Base-by-base conservation (phyloP, 2,888 invertebrate species). In the Encarsia formosa region DNA sequence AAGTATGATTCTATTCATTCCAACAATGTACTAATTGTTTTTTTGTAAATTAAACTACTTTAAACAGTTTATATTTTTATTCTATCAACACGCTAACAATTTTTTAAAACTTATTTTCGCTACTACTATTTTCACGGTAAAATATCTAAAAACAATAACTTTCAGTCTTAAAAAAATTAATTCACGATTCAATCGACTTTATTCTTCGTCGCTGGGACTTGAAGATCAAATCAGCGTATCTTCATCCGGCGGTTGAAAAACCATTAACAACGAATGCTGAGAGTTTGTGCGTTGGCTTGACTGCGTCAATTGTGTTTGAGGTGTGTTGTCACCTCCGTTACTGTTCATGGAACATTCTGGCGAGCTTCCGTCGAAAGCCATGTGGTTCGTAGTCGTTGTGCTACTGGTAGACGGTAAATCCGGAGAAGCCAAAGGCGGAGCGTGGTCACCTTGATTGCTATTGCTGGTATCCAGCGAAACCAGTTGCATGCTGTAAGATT, bases 261-360 rank as follows among this genome's bases (percentile, higher is more conserved):
- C 82, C 77, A 88, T 82, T 37, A 89, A 66, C 2, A 90, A 75
- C 1, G 89, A 88, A 60, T 88, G 85, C 61, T 88, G 88, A 38
- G 88, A 89, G 42, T 85, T 81, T 20, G 88, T 82, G 66, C 80
- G 67, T 63, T 75, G 68, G 65, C 69, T 35, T 34, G 68, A 70
- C 8, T 85, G 81, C 2, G 83, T 80, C 42, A 84, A 61, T 16
- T 84, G 68, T n/a, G 39, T 23, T 6, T 26, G 6, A 0, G 87
- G 85, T 0, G 86, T 83, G 54, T 68, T 69, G 37, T 78, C 81
- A 11, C 71, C 75, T 13, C 76, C 77, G 57, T 83, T 83, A 59
- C 82, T 84, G 66, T 84, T 85, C 61, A 85, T 75, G 56, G 85
- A 85, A 65, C 80, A 77, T 64, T 79, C 80, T 1, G 79, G 78